Percentiles rank a stretch among this genome's conserved stretches.
Evolutionary conservation across 1,140 invertebrate genomes (phyloP).

Genomic region (Drosophila parabipectinata): DNA sequence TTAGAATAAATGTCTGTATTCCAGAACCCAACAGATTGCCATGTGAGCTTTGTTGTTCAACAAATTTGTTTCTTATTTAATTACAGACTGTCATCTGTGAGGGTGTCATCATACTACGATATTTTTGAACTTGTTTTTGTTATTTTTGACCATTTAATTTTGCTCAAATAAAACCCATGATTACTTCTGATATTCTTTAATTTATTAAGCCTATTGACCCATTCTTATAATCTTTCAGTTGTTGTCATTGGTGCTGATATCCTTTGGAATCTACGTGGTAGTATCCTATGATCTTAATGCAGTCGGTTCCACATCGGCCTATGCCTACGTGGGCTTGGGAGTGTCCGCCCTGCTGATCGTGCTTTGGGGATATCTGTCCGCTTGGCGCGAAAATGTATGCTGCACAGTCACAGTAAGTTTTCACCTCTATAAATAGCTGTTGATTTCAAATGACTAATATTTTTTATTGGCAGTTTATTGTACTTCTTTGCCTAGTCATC

Average conservation of each 20-base stretch:
- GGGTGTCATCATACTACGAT: no score
- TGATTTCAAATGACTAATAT: slow-evolving; percentile 1
- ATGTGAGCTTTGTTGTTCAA: not conserved
- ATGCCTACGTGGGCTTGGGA: slow-evolving; percentile 57
- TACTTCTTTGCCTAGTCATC: slow-evolving; percentile 60
- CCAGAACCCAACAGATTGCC: not conserved
- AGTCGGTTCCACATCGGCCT: slow-evolving; percentile 32
- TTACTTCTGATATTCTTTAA: no score
- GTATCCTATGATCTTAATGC: slow-evolving; percentile 61
- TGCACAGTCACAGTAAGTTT: slow-evolving; percentile 73
- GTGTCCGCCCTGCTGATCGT: slow-evolving; percentile 51
- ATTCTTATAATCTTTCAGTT: slow-evolving; percentile 42
- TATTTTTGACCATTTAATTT: no score
- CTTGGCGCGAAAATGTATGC: slow-evolving; percentile 72
- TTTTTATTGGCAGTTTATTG: slow-evolving; percentile 51
- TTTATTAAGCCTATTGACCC: not conserved
- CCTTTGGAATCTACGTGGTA: slow-evolving; percentile 69
- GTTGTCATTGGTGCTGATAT: slow-evolving; percentile 69
- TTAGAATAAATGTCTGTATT: not conserved
- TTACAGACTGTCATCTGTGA: not conserved
- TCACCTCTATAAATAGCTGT: not conserved
- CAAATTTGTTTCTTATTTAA: not conserved
- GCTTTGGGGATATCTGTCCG: slow-evolving; percentile 71
- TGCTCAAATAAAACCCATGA: no score
- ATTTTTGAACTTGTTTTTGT: no score